phyloP scores from a whole-genome alignment of 37 sponge, comb jelly and placozoan species.

The Crambe crambe region DNA sequence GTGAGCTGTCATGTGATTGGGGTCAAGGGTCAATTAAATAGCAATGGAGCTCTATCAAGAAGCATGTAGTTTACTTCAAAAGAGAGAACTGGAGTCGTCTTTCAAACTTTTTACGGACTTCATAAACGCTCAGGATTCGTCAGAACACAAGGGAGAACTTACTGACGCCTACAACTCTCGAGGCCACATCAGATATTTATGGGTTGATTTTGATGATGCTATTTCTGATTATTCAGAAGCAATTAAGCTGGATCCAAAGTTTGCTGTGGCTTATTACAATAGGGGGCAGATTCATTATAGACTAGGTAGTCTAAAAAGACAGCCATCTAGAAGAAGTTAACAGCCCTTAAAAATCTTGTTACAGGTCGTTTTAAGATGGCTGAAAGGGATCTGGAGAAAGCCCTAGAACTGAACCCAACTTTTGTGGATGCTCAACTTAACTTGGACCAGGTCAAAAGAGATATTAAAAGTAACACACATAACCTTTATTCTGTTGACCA shows the following conservation, averaged over 20 bases:
- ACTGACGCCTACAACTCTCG: conserved; percentile 85
- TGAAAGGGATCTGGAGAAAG: conserved; percentile 46
- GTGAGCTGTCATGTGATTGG: too few species aligned
- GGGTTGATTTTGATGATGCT: conserved; percentile 90
- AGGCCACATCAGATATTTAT: conserved; percentile 80
- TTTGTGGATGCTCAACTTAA: conserved; percentile 69
- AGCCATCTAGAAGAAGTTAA: too few species aligned
- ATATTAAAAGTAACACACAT: conserved; percentile 17
- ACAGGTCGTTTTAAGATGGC: conserved; percentile 69
- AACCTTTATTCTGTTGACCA: too few species aligned
- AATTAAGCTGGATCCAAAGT: conserved; percentile 50
- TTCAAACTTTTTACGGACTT: conserved; percentile 16
- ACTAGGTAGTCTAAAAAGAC: conserved; percentile 65
- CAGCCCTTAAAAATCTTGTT: neutral
- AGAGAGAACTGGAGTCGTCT: conserved; percentile 31
- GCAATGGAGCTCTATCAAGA: conserved; percentile 2
- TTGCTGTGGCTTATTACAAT: conserved; percentile 89
- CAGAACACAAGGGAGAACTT: neutral
- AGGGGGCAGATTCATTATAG: conserved; percentile 93
- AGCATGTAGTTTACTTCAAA: conserved; percentile 18
- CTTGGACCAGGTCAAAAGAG: conserved; percentile 59
- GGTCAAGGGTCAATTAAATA: too few species aligned
- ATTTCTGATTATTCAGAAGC: conserved; percentile 85
- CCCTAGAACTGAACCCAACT: conserved; percentile 59
- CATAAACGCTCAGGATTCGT: conserved; percentile 6